Evolutionary conservation across 2,113 vertebrate genomes (phyloP).

Genomic region (Sinosuthora webbiana): DNA sequence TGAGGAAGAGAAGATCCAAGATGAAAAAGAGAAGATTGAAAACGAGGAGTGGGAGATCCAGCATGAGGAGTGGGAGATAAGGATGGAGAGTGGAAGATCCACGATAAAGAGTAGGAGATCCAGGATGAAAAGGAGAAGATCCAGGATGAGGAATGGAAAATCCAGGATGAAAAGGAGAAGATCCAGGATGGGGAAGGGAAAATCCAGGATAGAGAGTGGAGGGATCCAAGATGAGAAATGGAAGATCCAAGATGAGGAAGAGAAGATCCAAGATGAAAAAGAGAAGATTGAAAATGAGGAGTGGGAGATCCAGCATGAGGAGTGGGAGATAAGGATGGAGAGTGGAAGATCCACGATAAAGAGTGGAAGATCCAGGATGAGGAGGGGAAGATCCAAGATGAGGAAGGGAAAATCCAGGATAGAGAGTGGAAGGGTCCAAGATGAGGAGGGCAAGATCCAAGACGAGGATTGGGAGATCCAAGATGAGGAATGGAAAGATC

Average conservation of each 20-base stretch:
- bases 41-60: accelerated
- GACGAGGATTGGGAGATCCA: neutral
- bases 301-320: too few relatives aligned
- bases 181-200: accelerated
- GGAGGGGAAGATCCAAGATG: accelerated
- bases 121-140: too few relatives aligned
- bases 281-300: accelerated
- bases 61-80: accelerated
- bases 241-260: accelerated
- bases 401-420: too few relatives aligned
- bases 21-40: accelerated
- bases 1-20: too few relatives aligned
- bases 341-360: too few relatives aligned
- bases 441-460: accelerated
- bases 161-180: accelerated
- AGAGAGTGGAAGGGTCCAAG: accelerated
- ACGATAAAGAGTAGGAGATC: accelerated
- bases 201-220: accelerated
- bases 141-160: accelerated
- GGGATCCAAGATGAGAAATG: accelerated
- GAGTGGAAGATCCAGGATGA: neutral
- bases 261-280: accelerated
- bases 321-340: accelerated
- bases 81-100: too few relatives aligned
- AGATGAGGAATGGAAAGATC: neutral